Percentiles rank a stretch among this genome's conserved stretches.
Evolutionary conservation across 92 coral and sea anemone species (phyloP).

Genomic region (Blastomussa wellsi): DNA sequence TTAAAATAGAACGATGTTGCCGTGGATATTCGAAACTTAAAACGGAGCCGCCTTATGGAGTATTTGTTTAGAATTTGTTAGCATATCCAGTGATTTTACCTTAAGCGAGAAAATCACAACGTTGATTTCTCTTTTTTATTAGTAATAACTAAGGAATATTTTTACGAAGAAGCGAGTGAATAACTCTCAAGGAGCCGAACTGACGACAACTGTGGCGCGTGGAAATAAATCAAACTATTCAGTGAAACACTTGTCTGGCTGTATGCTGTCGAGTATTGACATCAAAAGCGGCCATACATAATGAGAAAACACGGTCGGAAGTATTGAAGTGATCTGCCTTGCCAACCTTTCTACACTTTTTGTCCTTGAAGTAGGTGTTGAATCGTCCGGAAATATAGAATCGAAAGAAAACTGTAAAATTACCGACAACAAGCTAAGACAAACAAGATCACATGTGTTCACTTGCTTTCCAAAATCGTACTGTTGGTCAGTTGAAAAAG

Average conservation of each 20-base stretch:
- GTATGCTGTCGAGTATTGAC: constrained; percentile 22
- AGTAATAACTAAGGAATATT: neutral
- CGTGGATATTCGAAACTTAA: constrained; percentile 33
- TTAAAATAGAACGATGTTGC: constrained; percentile 39
- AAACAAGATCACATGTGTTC: constrained; percentile 47
- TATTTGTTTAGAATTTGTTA: constrained; percentile 39
- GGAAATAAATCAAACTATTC: constrained; percentile 25
- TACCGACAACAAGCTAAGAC: constrained; percentile 44
- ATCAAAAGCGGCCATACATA: constrained; percentile 74
- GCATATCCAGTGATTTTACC: constrained; percentile 40
- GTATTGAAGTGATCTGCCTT: constrained; percentile 54
- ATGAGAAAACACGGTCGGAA: constrained; percentile 46
- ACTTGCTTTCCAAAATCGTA: constrained; percentile 52
- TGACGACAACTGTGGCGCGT: neutral
- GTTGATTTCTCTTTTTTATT: constrained; percentile 6
- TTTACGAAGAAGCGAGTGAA: neutral
- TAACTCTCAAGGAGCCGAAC: neutral
- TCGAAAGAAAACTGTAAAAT: constrained; percentile 59
- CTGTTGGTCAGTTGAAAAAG: constrained; percentile 4
- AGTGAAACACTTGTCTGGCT: constrained; percentile 41
- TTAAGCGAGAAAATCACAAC: neutral
- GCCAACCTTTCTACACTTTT: constrained; percentile 70
- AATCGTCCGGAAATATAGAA: constrained; percentile 75
- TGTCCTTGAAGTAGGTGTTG: constrained; percentile 77
- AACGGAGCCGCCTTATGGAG: constrained; percentile 43